phyloP scores from a whole-genome alignment of 1,140 invertebrate species.

The Rhopalosiphum maidis region DNA sequence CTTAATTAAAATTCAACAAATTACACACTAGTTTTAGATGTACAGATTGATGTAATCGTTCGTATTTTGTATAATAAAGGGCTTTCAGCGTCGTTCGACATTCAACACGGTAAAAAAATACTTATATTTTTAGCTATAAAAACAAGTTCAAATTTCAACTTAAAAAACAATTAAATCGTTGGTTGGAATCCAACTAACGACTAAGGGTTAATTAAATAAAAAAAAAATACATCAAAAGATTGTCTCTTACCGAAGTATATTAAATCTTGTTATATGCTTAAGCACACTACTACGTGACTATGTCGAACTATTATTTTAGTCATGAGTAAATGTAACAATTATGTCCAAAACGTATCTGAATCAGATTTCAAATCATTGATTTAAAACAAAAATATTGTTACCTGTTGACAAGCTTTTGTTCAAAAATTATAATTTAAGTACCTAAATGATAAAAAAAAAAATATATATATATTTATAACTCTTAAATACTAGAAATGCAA shows the following conservation, averaged over 20 bases:
- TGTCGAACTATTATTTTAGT: neutral
- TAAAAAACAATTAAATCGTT: constrained; percentile 20
- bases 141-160: constrained; percentile 25
- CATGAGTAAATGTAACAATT: neutral
- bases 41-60: constrained; percentile 27
- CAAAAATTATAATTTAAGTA: neutral
- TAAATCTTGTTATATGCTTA: no score
- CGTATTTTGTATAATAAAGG: neutral
- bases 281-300: neutral
- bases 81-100: neutral
- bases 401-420: neutral
- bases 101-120: constrained; percentile 41
- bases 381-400: constrained; percentile 3
- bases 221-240: constrained; percentile 12
- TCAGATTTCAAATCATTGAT: neutral
- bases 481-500: constrained; percentile 25
- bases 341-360: neutral
- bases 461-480: neutral
- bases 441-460: neutral
- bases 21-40: neutral
- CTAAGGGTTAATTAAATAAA: neutral
- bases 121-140: constrained; percentile 29
- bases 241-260: constrained; percentile 47
- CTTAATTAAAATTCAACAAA: constrained; percentile 12
- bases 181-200: neutral